These are phyloP conservation scores for Caenorhabditis brenneri DNA, from an alignment of 1,140 invertebrate genomes.

Conservation along the genomic window DNA sequence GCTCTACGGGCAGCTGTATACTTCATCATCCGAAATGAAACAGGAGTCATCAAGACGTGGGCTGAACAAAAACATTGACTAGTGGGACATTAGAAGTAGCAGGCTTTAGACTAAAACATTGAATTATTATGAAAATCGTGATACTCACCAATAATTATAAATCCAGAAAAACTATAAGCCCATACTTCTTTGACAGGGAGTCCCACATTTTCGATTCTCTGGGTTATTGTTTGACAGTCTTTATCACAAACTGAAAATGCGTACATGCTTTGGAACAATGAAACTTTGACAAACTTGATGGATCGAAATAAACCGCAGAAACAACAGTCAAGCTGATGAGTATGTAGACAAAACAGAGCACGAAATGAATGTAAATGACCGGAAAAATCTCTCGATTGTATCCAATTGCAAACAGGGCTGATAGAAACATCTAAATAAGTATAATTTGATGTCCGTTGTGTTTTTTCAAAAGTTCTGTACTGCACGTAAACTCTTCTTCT, in stretches of 20 bases:
- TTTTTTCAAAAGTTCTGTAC: too few species aligned
- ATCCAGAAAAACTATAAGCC: not conserved
- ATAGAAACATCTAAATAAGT: too few species aligned
- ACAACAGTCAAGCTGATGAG: not conserved
- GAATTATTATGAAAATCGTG: too few species aligned
- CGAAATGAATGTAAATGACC: not conserved
- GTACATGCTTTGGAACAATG: too few species aligned
- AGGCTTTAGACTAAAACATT: too few species aligned
- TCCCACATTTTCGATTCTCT: not conserved
- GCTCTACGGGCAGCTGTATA: not conserved
- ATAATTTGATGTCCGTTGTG: too few species aligned
- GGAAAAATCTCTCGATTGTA: not conserved
- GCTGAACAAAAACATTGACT: not conserved
- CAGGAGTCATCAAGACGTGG: not conserved
- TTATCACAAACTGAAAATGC: too few species aligned
- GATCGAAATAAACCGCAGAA: not conserved
- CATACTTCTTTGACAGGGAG: not conserved
- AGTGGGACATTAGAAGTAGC: too few species aligned
- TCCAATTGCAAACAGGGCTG: not conserved
- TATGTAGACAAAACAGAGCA: not conserved
- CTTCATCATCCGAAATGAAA: not conserved
- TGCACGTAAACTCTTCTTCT: too few species aligned
- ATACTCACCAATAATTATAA: too few species aligned
- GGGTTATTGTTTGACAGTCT: too few species aligned
- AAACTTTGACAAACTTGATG: too few species aligned